Conservation (phyloP, 2,797 vertebrate species). For the Pantherophis alleghaniensis region DNA sequence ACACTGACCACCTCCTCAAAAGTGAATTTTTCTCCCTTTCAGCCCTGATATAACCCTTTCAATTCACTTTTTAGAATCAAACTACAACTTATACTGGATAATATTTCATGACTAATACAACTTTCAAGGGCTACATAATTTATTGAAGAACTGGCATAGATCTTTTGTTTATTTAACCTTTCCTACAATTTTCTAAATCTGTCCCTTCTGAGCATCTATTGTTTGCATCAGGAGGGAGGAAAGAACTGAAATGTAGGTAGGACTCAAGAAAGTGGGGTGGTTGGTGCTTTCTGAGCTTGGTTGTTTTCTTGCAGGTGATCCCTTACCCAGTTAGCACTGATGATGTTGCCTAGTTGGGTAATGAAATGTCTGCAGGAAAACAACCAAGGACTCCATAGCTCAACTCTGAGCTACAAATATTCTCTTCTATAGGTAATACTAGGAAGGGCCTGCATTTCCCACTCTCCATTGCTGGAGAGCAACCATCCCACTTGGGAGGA, state of each 20-base stretch:
- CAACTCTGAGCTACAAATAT: background rate
- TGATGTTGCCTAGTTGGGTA: background rate
- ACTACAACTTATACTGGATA: background rate
- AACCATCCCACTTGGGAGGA: background rate
- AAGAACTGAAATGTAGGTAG: background rate
- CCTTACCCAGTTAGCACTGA: background rate
- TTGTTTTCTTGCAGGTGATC: background rate
- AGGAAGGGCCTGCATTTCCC: background rate
- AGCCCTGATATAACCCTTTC: background rate
- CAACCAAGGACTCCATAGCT: background rate
- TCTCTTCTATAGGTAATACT: background rate
- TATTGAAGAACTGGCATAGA: background rate
- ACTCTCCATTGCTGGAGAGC: background rate
- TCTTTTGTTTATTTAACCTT: background rate
- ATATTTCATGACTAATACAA: background rate
- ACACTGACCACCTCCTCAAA: background rate
- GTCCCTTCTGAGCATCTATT: background rate
- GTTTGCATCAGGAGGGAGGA: background rate
- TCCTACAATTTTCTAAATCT: background rate
- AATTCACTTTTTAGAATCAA: background rate
- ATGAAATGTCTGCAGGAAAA: background rate
- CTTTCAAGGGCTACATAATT: background rate
- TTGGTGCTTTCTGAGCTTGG: background rate
- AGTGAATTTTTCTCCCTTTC: background rate
- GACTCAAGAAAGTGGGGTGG: background rate